These are phyloP conservation scores for Nowickia ferox DNA, from an alignment of 2,888 invertebrate species.

Conservation along the genomic window DNA sequence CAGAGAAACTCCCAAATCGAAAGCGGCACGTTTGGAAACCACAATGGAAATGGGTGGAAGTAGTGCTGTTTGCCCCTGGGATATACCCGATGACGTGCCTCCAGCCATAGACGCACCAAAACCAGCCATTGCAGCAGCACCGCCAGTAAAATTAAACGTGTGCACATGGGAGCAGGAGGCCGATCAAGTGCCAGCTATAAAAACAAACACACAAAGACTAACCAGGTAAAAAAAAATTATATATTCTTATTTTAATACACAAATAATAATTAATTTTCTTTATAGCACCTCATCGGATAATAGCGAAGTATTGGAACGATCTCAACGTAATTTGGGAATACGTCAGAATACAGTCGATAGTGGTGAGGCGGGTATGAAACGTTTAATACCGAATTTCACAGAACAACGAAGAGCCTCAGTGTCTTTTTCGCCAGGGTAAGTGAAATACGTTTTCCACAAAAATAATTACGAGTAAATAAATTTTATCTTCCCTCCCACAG, in stretches of 20 bases:
- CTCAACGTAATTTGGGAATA: constrained; percentile 86
- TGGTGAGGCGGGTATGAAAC: constrained; percentile 84
- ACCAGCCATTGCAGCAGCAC: constrained; percentile 62
- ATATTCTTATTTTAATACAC: too few species aligned
- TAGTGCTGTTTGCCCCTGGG: constrained; percentile 82
- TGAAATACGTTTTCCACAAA: not conserved
- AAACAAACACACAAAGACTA: constrained; percentile 74
- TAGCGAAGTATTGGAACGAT: constrained; percentile 86
- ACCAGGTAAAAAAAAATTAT: constrained; percentile 75
- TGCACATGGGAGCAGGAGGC: constrained; percentile 81
- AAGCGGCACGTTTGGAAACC: constrained; percentile 78
- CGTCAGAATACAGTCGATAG: constrained; percentile 88
- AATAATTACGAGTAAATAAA: too few species aligned
- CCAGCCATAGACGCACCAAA: constrained; percentile 63
- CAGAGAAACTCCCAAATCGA: constrained; percentile 79
- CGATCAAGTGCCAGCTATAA: constrained; percentile 56
- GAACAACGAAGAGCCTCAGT: constrained; percentile 83
- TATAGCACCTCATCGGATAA: constrained; percentile 86
- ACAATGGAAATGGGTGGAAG: constrained; percentile 76
- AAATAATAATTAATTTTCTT: not conserved
- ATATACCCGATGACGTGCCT: constrained; percentile 75
- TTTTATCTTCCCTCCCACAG: constrained; percentile 51
- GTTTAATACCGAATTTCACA: constrained; percentile 79
- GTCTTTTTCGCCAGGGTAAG: constrained; percentile 81
- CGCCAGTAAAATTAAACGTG: constrained; percentile 78